phyloP scores from a whole-genome alignment of 1,140 invertebrate species.

The Nasonia longicornis region DNA sequence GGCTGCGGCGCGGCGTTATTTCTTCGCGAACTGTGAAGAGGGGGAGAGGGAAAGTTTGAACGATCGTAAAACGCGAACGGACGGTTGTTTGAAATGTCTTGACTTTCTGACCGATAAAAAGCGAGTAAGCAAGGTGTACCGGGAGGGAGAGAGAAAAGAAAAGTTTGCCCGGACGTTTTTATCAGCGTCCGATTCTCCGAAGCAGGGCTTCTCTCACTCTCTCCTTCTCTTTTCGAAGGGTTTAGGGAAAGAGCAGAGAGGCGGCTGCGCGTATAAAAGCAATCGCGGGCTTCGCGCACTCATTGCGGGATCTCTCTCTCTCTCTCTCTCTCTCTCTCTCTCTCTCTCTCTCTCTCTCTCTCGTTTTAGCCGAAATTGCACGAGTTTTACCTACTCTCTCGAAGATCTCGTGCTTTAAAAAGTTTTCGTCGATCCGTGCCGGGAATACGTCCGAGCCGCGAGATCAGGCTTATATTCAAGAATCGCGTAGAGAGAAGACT shows the following conservation, averaged over 20 bases:
- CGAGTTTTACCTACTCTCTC: not conserved
- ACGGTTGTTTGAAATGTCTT: slow-evolving; percentile 39
- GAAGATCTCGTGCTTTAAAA: not conserved
- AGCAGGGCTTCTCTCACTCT: not conserved
- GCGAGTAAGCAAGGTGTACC: not conserved
- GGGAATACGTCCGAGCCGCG: no score
- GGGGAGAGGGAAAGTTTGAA: slow-evolving; percentile 20
- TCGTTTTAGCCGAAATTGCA: slow-evolving; percentile 32
- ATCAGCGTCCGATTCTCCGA: slow-evolving; percentile 35
- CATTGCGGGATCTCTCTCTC: slow-evolving; percentile 27
- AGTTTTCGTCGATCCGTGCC: not conserved
- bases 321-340: no score
- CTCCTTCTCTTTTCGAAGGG: slow-evolving; percentile 23
- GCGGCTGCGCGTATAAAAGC: not conserved
- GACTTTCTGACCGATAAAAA: slow-evolving; percentile 45
- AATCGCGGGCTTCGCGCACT: slow-evolving; percentile 8
- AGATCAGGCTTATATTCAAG: no score
- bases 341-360: no score
- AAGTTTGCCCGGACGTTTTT: slow-evolving; percentile 43
- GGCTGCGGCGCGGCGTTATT: slow-evolving; percentile 14
- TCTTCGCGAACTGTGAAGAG: not conserved
- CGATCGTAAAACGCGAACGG: slow-evolving; percentile 22
- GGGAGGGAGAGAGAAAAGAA: slow-evolving; percentile 16
- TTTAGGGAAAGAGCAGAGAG: slow-evolving; percentile 20
- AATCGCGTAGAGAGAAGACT: no score